These are phyloP conservation scores for Dendropsophus ebraccatus DNA, from an alignment of 2,113 vertebrate species.

Conservation along the genomic window DNA sequence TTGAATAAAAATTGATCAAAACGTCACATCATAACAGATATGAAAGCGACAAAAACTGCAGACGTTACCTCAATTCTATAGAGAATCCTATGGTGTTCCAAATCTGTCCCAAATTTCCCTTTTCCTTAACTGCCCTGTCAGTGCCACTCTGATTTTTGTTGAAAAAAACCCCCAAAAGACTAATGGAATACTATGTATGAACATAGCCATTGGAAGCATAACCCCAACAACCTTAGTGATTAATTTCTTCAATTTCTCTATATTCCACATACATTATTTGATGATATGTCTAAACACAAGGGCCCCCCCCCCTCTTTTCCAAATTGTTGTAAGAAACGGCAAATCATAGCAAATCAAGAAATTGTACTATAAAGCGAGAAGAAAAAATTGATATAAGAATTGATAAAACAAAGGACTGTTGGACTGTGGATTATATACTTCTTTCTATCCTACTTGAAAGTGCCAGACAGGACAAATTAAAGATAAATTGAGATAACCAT, in stretches of 20 bases:
- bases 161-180: no score
- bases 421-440: constrained; percentile 43
- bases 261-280: not conserved
- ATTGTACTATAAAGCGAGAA: constrained; percentile 2
- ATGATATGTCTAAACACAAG: no score
- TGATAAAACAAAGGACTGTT: constrained; percentile 47
- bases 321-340: constrained; percentile 13
- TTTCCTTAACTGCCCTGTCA: no score
- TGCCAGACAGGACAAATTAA: constrained; percentile 51
- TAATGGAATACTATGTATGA: no score
- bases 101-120: no score
- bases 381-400: constrained; percentile 46
- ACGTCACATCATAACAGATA: no score
- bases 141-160: no score
- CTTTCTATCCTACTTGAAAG: constrained; percentile 20
- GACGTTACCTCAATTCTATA: no score
- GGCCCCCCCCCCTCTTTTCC: no score
- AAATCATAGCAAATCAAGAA: constrained; percentile 35
- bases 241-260: not conserved
- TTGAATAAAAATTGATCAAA: no score
- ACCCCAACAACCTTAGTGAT: not conserved
- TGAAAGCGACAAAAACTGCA: no score
- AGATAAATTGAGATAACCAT: constrained; percentile 55
- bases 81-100: no score
- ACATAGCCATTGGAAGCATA: not conserved